A percentile compares a stretch with the other conserved stretches of the same genome.
These are phyloP conservation scores for Boulengeromyrus knoepffleri DNA, from an alignment of 2,113 vertebrate species.

Conservation along the genomic window DNA sequence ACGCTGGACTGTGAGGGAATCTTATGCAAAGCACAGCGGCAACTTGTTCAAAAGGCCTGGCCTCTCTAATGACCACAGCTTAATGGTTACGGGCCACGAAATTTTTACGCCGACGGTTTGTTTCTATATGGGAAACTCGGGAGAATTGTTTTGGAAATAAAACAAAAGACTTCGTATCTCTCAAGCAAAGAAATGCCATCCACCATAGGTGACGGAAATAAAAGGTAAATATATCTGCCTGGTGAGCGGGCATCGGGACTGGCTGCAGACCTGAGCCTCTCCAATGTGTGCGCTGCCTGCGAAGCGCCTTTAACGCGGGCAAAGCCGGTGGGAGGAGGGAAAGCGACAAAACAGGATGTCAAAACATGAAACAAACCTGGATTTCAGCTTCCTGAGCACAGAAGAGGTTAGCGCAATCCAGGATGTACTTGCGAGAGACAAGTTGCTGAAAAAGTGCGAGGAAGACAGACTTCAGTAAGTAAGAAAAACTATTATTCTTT, in stretches of 20 bases:
- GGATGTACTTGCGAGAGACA: slow-evolving; percentile 12
- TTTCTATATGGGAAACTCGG: neutral
- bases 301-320: neutral
- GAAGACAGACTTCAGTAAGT: slow-evolving; percentile 7
- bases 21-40: neutral
- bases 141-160: neutral
- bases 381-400: slow-evolving; percentile 1
- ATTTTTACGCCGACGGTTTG: neutral
- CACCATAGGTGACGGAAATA: neutral
- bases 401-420: neutral
- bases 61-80: neutral
- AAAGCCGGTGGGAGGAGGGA: neutral
- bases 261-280: neutral
- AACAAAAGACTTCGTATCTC: neutral
- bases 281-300: neutral
- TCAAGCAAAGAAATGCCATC: neutral
- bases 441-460: neutral
- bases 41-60: neutral
- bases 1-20: neutral
- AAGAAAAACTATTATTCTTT: neutral
- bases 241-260: neutral
- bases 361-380: slow-evolving; percentile 10
- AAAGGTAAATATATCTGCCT: neutral
- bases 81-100: neutral
- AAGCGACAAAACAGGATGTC: neutral